These are phyloP conservation scores for Crematogaster levior DNA, from an alignment of 2,888 invertebrate genomes.

Conservation along the genomic window DNA sequence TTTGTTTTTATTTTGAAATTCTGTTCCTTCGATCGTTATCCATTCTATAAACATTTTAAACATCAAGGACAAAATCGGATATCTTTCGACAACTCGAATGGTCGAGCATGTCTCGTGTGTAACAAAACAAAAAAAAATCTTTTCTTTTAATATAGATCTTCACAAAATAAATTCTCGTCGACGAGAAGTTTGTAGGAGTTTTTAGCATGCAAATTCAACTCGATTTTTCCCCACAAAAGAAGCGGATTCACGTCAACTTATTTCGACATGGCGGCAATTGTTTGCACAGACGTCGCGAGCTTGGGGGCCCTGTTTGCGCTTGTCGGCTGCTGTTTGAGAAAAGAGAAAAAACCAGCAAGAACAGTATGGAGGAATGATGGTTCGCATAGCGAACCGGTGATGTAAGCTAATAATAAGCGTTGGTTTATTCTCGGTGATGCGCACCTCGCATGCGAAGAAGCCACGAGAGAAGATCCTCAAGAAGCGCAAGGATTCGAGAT, in stretches of 20 bases:
- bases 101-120: too few species aligned
- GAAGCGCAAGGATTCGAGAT: slow-evolving; percentile 29
- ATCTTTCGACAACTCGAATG: neutral
- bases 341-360: neutral
- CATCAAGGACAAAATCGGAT: neutral
- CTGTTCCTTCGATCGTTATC: neutral
- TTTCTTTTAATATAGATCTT: neutral
- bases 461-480: neutral
- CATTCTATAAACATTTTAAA: neutral
- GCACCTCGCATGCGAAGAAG: neutral
- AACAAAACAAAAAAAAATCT: neutral
- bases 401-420: slow-evolving; percentile 30
- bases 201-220: neutral
- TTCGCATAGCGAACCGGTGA: slow-evolving; percentile 4
- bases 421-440: slow-evolving; percentile 25
- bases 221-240: neutral
- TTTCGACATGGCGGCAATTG: slow-evolving; percentile 32
- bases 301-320: slow-evolving; percentile 25
- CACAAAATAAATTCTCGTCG: neutral
- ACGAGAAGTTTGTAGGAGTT: neutral
- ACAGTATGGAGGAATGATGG: neutral
- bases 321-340: neutral
- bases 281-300: slow-evolving; percentile 56
- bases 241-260: slow-evolving; percentile 21
- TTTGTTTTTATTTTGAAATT: neutral